Percentiles rank a stretch among this genome's conserved stretches.
Evolutionary conservation across 1,140 invertebrate species (phyloP).

Genomic region (Trachymyrmex septentrionalis): DNA sequence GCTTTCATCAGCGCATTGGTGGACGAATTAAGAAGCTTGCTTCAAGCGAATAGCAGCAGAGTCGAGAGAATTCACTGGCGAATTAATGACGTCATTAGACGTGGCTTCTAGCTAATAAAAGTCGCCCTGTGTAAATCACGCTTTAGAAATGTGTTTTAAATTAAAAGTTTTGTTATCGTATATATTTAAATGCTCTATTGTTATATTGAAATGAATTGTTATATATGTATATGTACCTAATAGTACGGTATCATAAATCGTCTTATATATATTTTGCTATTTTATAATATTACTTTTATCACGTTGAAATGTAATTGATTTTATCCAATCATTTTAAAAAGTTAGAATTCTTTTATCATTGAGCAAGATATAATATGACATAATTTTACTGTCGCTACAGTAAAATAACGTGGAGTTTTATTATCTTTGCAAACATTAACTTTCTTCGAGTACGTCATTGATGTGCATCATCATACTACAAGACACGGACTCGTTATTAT

Average conservation of each 20-base stretch:
- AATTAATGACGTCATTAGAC: too few relatives aligned
- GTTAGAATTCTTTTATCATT: neutral
- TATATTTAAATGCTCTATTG: neutral
- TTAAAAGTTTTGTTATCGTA: conserved; percentile 16
- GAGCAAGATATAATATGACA: neutral
- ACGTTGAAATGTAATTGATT: conserved; percentile 11
- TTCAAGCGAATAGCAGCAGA: too few relatives aligned
- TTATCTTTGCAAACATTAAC: conserved; percentile 15
- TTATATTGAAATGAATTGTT: neutral
- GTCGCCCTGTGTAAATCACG: too few relatives aligned
- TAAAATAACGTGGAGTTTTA: conserved; percentile 20
- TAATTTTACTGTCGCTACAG: neutral
- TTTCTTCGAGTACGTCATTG: neutral
- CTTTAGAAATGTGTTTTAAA: conserved; percentile 40
- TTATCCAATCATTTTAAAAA: neutral
- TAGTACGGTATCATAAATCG: neutral
- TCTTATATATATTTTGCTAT: conserved; percentile 27
- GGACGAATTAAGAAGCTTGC: too few relatives aligned
- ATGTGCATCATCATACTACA: too few relatives aligned
- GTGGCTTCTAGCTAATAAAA: too few relatives aligned
- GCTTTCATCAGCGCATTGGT: too few relatives aligned
- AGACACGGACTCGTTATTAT: neutral
- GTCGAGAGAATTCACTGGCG: too few relatives aligned
- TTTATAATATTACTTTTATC: conserved; percentile 29
- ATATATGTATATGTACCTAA: neutral